A percentile compares a stretch with the other conserved stretches of the same genome.
phyloP scores from a whole-genome alignment of 2,113 vertebrate species.

The Lophura nycthemera region DNA sequence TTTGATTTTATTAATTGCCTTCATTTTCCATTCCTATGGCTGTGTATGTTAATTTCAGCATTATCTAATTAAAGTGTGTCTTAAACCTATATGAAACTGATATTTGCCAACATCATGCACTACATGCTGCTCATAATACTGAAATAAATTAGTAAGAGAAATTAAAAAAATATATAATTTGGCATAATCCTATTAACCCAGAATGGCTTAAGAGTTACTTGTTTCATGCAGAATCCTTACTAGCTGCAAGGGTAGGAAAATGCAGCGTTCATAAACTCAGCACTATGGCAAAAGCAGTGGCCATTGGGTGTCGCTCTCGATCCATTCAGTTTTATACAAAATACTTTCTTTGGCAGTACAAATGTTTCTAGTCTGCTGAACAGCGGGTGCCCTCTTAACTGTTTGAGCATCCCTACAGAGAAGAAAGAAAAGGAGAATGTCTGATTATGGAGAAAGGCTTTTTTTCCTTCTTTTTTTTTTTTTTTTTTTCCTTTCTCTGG shows the following conservation, averaged over 20 bases:
- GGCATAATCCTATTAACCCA: background rate
- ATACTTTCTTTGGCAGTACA: slow-evolving; percentile 7
- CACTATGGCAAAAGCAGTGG: background rate
- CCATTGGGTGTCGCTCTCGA: slow-evolving; percentile 77
- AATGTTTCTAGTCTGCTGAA: slow-evolving; percentile 51
- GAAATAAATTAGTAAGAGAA: background rate
- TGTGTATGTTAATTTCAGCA: background rate
- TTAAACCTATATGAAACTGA: background rate
- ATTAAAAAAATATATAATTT: background rate
- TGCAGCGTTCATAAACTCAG: background rate
- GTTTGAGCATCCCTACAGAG: slow-evolving; percentile 75
- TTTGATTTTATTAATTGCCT: background rate
- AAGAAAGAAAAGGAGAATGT: slow-evolving; percentile 60
- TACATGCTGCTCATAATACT: background rate
- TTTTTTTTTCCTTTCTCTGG: background rate
- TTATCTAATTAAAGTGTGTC: background rate
- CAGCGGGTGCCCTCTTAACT: slow-evolving; percentile 50
- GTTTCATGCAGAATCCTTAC: background rate
- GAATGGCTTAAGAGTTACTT: background rate
- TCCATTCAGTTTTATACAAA: background rate
- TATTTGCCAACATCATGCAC: background rate
- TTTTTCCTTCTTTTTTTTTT: background rate
- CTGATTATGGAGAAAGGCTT: slow-evolving; percentile 65
- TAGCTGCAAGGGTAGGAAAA: background rate
- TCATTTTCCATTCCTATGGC: background rate